Base-by-base conservation (phyloP, 2,888 invertebrate species). In the Tachina lurida region DNA sequence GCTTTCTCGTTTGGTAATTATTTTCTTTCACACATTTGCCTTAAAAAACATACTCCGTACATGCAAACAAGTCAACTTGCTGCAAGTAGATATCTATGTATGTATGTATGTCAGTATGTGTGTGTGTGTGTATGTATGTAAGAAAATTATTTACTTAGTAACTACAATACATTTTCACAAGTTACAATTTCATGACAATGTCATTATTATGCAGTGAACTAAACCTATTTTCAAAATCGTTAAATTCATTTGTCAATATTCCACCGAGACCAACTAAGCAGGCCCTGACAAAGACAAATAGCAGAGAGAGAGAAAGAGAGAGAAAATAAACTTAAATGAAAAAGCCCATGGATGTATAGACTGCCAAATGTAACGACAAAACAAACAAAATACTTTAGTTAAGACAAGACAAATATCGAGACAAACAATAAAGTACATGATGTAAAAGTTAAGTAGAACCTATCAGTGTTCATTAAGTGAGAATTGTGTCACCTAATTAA, bases 401-500 rank as follows among this genome's bases (percentile, higher is more conserved):
- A 77, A 63, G 63, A 43, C 56, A 73, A 65, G 75, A 76, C 65
- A 81, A 74, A 74, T 19, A 77, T 60, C 31, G 68, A 79, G 54
- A 62, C 76, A 80, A 76, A 76, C 73, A 75, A 82, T 86, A 86
- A 73, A 76, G 76, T 83, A 83, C 83, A 84, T 83, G 83, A 83
- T 77, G 77, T 77, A 83, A 77, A 86, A 86, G 83, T 82, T 82
- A 77, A 85, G 74, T 76, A 80, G 71, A 80, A 83, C 76, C 86
- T 83, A 86, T 84, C 84, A 76, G 78, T 82, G 84, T 87, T 91
- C 90, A 90, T 90, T 90, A 90, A 90, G 90, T 91, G 91, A 90
- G 91, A 91, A 91, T 91, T 91, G 91, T 91, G 91, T 91, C 91
- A 91, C 91, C 89, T 91, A 91, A 91, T 91, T 91, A 91, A 90